Evolutionary conservation across 2,888 invertebrate species (phyloP), one percentile per base, ranked within the genome.

Genomic region (Amblyjoppa proteus): DNA sequence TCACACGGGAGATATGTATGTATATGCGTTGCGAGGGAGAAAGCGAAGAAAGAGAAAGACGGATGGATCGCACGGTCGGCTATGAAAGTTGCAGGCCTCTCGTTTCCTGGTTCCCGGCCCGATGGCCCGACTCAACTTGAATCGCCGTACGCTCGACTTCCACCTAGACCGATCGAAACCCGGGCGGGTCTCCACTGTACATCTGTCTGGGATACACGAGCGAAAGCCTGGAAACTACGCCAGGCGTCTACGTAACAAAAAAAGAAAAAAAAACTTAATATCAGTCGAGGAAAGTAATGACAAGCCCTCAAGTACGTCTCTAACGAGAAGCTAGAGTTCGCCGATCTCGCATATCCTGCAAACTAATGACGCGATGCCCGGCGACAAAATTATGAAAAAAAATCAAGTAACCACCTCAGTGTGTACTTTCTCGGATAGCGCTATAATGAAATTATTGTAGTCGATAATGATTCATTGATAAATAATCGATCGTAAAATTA

Each of bases 11-110:
- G 53, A 71, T 28, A 70, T 53, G 34, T 13, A 28, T 25, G 28
- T 28, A 13, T 25, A 28, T 58, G 13, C 16, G 1, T 4, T 3
- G 45, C 2, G 45, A 58, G 58, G 11, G 41, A 78, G 77, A 41
- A 25, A 68, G 66, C n/a, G 34, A 74, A 56, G 45, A 56, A 41
- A 74, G 73, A 74, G 51, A 81, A 51, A 51, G 64, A 66, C 45
- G 53, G 76, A 64, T 16, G 70, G 69, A 51, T 64, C 58, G 69
- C 38, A 64, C 74, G 85, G 73, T 87, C 53, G 79, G 76, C 88
- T 89, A 91, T 91, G 88, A 91, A 92, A 90, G 86, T 90, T 92
- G 89, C 89, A 91, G 87, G 83, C 87, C 79, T 87, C 76, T 86
- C 88, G 80, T 90, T 92, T 91, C 89, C 89, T 90, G 88, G 88